These are phyloP conservation scores for Fabriciana adippe DNA, from an alignment of 2,888 invertebrate species.

Conservation along the genomic window DNA sequence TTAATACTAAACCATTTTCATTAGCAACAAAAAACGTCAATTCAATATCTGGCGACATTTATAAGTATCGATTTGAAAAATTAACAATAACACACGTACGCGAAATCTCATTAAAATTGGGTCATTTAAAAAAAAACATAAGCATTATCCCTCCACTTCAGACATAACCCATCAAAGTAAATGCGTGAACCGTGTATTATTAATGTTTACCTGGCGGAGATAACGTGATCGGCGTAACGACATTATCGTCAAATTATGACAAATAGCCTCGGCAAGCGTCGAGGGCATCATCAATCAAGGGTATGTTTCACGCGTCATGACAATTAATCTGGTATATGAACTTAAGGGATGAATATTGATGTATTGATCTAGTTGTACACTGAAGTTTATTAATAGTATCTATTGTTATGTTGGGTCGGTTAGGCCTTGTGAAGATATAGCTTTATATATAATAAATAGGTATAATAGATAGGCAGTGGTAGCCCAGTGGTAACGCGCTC, in stretches of 20 bases:
- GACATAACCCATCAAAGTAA: conserved; percentile 5
- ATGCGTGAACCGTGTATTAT: conserved; percentile 25
- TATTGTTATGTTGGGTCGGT: no score
- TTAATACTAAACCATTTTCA: no score
- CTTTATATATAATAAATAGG: no score
- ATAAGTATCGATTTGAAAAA: no score
- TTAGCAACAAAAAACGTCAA: no score
- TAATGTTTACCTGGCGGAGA: conserved; percentile 31
- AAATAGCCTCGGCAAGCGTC: conserved; percentile 51
- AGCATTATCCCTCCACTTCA: background rate
- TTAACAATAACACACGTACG: no score
- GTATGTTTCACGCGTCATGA: conserved; percentile 38
- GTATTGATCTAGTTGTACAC: conserved; percentile 6
- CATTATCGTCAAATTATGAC: conserved; percentile 67
- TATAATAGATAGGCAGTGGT: no score
- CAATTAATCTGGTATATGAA: conserved; percentile 37
- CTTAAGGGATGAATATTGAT: conserved; percentile 26
- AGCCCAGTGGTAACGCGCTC: no score
- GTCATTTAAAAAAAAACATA: background rate
- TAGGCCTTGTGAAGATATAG: no score
- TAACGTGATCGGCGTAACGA: conserved; percentile 41
- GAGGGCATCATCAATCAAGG: conserved; percentile 50
- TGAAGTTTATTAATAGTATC: no score
- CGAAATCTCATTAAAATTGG: no score
- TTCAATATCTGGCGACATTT: no score